Evolutionary conservation across 1,140 invertebrate genomes (phyloP).

Genomic region (Drosophila sucinea): DNA sequence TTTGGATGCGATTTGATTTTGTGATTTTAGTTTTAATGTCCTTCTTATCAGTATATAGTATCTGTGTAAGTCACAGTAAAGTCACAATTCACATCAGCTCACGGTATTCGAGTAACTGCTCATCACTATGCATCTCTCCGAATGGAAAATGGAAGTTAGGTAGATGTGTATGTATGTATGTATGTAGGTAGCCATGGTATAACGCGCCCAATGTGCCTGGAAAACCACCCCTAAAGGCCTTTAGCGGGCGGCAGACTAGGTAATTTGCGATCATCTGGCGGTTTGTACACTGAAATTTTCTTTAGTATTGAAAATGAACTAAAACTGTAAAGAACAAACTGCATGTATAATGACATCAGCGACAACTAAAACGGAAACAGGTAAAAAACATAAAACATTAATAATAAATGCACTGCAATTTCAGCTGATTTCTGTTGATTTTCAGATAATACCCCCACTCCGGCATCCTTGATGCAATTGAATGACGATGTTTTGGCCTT

Average conservation of each 20-base stretch:
- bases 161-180: conserved; percentile 15
- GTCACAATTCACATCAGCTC: background rate
- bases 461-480: conserved; percentile 54
- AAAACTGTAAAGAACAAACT: conserved; percentile 28
- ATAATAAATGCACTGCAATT: background rate
- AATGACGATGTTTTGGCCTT: conserved; percentile 72
- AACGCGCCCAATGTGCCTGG: conserved; percentile 34
- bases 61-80: background rate
- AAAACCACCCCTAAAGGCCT: conserved; percentile 65
- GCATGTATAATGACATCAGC: conserved; percentile 48
- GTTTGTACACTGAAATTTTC: conserved; percentile 15
- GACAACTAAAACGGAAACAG: conserved; percentile 34
- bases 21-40: no score
- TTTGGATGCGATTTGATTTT: no score
- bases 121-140: conserved; percentile 45
- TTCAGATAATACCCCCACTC: conserved; percentile 15
- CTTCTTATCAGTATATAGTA: no score
- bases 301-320: conserved; percentile 50
- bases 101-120: background rate
- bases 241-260: conserved; percentile 36
- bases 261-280: conserved; percentile 45
- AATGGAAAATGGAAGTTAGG: conserved; percentile 16
- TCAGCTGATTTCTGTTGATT: no score
- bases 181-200: conserved; percentile 45
- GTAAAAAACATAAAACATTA: conserved; percentile 30